phyloP scores from a whole-genome alignment of 2,113 vertebrate genomes.

The Gracilinanus agilis region DNA sequence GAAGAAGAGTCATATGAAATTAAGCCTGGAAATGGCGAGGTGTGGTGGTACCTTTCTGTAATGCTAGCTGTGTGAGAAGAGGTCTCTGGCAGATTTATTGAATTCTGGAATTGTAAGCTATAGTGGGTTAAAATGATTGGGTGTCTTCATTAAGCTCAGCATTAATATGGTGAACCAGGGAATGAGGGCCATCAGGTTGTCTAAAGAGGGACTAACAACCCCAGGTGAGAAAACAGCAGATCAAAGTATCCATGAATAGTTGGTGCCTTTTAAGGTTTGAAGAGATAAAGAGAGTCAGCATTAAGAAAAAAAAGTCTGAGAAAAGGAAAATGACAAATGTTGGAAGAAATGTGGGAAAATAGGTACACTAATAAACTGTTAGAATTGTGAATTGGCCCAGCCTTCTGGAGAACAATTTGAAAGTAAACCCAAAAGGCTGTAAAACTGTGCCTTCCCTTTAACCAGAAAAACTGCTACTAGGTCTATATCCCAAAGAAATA shows the following conservation, averaged over 20 bases:
- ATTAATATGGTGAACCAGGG: not conserved
- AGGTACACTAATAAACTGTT: not conserved
- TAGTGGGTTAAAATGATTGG: not conserved
- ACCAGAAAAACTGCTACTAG: no score
- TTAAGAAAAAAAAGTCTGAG: not conserved
- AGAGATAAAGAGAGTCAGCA: not conserved
- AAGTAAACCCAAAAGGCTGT: not conserved
- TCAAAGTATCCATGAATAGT: not conserved
- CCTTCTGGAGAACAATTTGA: not conserved
- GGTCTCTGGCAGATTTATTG: not conserved
- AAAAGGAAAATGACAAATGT: not conserved
- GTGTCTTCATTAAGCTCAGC: not conserved
- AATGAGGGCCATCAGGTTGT: not conserved
- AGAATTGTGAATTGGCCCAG: not conserved
- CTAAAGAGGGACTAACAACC: not conserved
- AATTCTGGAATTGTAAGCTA: not conserved
- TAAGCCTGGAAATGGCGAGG: not conserved
- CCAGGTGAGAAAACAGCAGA: not conserved
- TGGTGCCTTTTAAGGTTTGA: not conserved
- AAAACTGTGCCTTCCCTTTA: no score
- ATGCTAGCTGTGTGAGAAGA: not conserved
- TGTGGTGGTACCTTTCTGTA: not conserved
- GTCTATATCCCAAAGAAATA: not conserved
- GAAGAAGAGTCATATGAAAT: not conserved
- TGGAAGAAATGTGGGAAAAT: not conserved